Percentiles rank a stretch among this genome's conserved stretches.
These are phyloP conservation scores for Phaetusa simplex DNA, from an alignment of 2,113 vertebrate species.

Conservation along the genomic window DNA sequence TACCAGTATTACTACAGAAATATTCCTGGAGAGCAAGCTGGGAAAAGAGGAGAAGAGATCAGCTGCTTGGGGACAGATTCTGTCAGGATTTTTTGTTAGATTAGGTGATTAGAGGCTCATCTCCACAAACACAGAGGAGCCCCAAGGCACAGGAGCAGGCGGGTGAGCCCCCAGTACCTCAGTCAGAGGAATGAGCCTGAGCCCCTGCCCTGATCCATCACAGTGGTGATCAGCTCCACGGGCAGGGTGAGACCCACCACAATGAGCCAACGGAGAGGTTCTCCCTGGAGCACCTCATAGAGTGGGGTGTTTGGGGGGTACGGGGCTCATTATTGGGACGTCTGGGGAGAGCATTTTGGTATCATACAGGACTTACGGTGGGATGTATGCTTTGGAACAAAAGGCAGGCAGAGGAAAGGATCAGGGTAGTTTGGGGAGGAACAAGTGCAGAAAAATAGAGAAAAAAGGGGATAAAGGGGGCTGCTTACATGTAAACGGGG, in stretches of 20 bases:
- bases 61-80: neutral
- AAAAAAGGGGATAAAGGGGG: neutral
- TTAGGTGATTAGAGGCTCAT: neutral
- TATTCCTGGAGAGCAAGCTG: neutral
- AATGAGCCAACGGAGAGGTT: accelerated
- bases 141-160: neutral
- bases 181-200: neutral
- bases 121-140: neutral
- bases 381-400: neutral
- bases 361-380: neutral
- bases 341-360: neutral
- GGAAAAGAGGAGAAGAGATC: neutral
- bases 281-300: neutral
- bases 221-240: neutral
- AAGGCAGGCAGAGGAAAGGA: neutral
- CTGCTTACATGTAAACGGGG: neutral
- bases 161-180: no score
- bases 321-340: neutral
- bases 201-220: neutral
- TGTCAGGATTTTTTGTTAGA: neutral
- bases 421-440: neutral
- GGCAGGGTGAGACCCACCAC: neutral
- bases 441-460: neutral
- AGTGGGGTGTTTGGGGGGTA: no score
- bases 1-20: neutral